Conservation (phyloP, 1,140 invertebrate species). For the Dreissena polymorpha region DNA sequence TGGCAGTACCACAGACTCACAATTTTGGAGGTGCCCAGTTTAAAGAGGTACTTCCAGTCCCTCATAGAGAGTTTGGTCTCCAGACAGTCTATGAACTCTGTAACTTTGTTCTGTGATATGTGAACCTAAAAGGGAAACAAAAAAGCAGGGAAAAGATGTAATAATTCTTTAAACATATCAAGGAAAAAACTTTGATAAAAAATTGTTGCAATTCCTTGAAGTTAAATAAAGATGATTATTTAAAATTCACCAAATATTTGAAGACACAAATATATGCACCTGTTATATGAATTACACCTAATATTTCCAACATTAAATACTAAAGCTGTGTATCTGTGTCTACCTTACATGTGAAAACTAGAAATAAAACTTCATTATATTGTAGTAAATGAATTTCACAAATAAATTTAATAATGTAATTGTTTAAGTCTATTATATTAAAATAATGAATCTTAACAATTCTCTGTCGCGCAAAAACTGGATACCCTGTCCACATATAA, state of each 20-base stretch:
- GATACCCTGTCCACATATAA: too few species aligned
- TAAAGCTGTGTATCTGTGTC: too few species aligned
- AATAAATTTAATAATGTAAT: too few species aligned
- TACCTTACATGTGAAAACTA: too few species aligned
- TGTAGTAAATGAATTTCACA: too few species aligned
- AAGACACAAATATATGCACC: too few species aligned
- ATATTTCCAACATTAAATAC: too few species aligned
- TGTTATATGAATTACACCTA: too few species aligned
- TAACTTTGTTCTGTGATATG: slow-evolving; percentile 14
- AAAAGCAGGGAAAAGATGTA: not conserved
- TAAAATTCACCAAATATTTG: not conserved
- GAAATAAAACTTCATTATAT: too few species aligned
- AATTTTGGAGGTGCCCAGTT: slow-evolving; percentile 86
- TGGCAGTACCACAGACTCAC: slow-evolving; percentile 78
- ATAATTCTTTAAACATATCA: not conserved
- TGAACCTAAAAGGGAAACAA: slow-evolving; percentile 9
- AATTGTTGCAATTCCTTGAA: not conserved
- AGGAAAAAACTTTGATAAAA: not conserved
- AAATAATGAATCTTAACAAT: too few species aligned
- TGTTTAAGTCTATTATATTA: too few species aligned
- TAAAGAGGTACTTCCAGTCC: slow-evolving; percentile 87
- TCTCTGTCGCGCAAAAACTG: too few species aligned
- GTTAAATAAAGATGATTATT: not conserved
- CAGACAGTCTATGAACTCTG: slow-evolving; percentile 82
- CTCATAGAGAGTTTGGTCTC: slow-evolving; percentile 85